Percentiles rank a stretch among this genome's conserved stretches.
Conservation (phyloP, 2,113 vertebrate species). For the Puffinus mauretanicus region DNA sequence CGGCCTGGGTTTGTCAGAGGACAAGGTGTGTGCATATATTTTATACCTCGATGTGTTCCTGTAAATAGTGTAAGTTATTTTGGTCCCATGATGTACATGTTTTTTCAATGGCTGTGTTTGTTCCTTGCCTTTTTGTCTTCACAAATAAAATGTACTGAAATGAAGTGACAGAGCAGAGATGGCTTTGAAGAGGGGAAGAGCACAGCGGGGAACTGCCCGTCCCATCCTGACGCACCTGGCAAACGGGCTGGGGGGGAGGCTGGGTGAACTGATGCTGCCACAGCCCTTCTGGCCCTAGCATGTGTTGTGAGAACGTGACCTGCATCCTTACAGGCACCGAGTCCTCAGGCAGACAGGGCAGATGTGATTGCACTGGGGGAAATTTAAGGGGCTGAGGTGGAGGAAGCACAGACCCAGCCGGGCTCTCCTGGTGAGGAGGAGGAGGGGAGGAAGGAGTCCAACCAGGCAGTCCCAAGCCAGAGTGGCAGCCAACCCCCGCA, state of each 20-base stretch:
- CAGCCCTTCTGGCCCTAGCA: neutral
- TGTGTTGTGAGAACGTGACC: accelerated
- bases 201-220: accelerated
- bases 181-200: neutral
- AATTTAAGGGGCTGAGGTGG: neutral
- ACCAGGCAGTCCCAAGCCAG: neutral
- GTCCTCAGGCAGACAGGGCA: accelerated
- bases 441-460: neutral
- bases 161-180: neutral
- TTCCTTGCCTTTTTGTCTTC: slow-evolving; percentile 56
- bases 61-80: slow-evolving; percentile 75
- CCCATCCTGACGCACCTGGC: too few species aligned
- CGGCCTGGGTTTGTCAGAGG: neutral
- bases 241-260: neutral
- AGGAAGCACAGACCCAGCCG: accelerated
- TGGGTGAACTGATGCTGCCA: neutral
- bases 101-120: slow-evolving; percentile 53
- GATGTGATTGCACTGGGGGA: too few species aligned
- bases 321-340: accelerated
- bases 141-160: slow-evolving; percentile 63
- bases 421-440: neutral
- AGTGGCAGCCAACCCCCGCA: neutral
- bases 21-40: slow-evolving; percentile 38
- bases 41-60: slow-evolving; percentile 53
- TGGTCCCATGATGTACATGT: slow-evolving; percentile 45